A percentile compares a stretch with the other conserved stretches of the same genome.
phyloP scores from a whole-genome alignment of 2,113 vertebrate species.

The Clarias gariepinus region DNA sequence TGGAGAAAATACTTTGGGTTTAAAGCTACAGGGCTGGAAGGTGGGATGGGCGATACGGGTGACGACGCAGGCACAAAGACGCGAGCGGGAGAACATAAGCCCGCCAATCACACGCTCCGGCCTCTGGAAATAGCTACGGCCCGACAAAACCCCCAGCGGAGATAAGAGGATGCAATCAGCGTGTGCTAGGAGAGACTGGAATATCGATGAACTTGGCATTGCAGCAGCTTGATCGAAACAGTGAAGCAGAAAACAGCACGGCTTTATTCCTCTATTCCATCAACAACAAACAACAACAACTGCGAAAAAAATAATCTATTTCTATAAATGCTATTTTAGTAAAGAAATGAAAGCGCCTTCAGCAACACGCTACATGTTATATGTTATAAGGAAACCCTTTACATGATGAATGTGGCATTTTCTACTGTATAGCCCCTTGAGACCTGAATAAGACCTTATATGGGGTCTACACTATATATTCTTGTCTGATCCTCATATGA shows the following conservation, averaged over 20 bases:
- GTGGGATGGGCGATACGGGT: neutral
- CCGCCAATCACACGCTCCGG: constrained; percentile 1
- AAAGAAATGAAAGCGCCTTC: constrained; percentile 30
- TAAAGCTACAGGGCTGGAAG: neutral
- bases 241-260: constrained; percentile 1
- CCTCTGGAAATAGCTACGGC: constrained; percentile 8
- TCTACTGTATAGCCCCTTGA: too few relatives aligned
- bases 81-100: neutral
- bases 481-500: too few relatives aligned
- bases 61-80: constrained; percentile 4
- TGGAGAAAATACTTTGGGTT: neutral
- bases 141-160: constrained; percentile 29
- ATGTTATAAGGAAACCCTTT: neutral
- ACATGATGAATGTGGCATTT: neutral
- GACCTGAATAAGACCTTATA: too few relatives aligned
- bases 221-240: neutral
- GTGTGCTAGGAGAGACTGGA: constrained; percentile 31
- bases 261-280: neutral
- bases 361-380: neutral
- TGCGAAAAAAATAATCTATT: neutral
- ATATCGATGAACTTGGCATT: constrained; percentile 29
- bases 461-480: too few relatives aligned
- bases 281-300: neutral
- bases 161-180: constrained; percentile 49
- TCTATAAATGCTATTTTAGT: constrained; percentile 22